Evolutionary conservation across 1,140 invertebrate genomes (phyloP).

Genomic region (Drosophila elegans): DNA sequence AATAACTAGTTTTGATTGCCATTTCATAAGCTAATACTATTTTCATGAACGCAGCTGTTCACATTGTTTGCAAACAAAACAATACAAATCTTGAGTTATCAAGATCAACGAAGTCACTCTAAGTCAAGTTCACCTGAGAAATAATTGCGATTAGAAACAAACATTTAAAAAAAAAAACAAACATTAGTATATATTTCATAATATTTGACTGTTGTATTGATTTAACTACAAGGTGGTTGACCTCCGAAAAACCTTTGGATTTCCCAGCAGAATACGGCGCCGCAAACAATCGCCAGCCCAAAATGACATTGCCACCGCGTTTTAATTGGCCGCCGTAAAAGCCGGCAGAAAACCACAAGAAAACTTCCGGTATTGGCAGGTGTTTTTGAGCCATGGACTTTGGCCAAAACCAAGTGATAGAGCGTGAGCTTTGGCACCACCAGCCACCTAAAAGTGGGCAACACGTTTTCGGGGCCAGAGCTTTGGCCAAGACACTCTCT

Average conservation of each 20-base stretch:
- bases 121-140: too few relatives aligned
- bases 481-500: neutral
- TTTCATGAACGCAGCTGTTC: too few relatives aligned
- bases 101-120: too few relatives aligned
- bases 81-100: too few relatives aligned
- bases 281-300: constrained; percentile 41
- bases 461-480: neutral
- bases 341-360: constrained; percentile 53
- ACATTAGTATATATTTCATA: too few relatives aligned
- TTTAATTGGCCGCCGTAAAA: constrained; percentile 57
- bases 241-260: constrained; percentile 56
- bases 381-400: constrained; percentile 39
- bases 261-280: constrained; percentile 36
- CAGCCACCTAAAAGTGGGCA: constrained; percentile 50
- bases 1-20: too few relatives aligned
- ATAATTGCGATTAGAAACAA: too few relatives aligned
- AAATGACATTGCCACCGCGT: constrained; percentile 51
- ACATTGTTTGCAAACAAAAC: too few relatives aligned
- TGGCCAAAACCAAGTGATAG: constrained; percentile 26
- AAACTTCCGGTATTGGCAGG: constrained; percentile 59
- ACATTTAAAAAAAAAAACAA: neutral
- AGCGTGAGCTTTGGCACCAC: constrained; percentile 39
- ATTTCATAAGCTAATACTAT: too few relatives aligned
- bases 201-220: too few relatives aligned
- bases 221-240: constrained; percentile 25